A percentile compares a stretch with the other conserved stretches of the same genome.
Conservation (phyloP, 2,888 invertebrate genomes). For the Polyommatus iphigenia region DNA sequence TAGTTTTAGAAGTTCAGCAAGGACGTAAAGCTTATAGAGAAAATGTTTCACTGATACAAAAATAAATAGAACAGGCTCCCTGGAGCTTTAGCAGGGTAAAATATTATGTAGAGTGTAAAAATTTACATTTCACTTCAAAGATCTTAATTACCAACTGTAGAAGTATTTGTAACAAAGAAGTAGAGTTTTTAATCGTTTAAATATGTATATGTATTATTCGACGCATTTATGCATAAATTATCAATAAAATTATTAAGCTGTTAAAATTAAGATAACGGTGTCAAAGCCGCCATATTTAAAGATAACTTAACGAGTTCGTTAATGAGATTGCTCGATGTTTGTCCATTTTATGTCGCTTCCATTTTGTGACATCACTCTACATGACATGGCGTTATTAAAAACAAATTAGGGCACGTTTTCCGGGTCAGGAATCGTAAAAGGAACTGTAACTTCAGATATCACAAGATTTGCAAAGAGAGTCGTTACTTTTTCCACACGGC, state of each 20-base stretch:
- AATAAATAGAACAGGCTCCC: no score
- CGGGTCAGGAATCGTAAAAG: background rate
- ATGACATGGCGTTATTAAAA: slow-evolving; percentile 6
- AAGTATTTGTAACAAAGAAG: no score
- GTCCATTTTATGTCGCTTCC: background rate
- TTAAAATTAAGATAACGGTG: background rate
- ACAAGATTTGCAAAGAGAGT: background rate
- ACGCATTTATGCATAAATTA: no score
- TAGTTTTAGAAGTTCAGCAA: no score
- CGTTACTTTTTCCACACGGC: slow-evolving; percentile 8
- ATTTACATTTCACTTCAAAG: no score
- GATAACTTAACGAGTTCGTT: slow-evolving; percentile 25
- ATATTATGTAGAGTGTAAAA: no score
- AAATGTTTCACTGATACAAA: no score
- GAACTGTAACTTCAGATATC: background rate
- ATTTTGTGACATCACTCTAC: background rate
- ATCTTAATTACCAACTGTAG: no score
- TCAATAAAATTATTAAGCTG: background rate
- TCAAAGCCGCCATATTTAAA: background rate
- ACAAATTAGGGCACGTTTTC: slow-evolving; percentile 14
- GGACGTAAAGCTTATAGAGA: no score
- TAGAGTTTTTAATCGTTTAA: no score
- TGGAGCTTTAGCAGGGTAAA: no score
- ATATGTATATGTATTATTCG: no score
- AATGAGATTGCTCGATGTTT: slow-evolving; percentile 8